Percentiles rank a stretch among this genome's conserved stretches.
Conservation (phyloP, 1,140 invertebrate genomes). For the Cydia fagiglandana region DNA sequence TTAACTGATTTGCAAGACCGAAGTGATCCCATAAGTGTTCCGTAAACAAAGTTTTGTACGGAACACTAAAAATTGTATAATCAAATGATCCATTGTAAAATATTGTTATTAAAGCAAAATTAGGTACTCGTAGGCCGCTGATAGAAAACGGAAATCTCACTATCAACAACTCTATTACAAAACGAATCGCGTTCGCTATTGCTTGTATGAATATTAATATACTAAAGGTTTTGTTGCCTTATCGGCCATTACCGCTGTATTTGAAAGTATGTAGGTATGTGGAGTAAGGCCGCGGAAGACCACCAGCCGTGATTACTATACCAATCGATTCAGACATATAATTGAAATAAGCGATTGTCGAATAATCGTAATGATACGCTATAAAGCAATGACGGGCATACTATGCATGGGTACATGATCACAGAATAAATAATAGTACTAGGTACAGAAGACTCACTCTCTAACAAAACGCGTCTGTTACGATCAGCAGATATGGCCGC, state of each 20-base stretch:
- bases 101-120: not conserved
- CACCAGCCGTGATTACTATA: slow-evolving; percentile 34
- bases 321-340: slow-evolving; percentile 7
- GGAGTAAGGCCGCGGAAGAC: slow-evolving; percentile 40
- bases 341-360: slow-evolving; percentile 34
- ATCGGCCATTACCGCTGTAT: slow-evolving; percentile 2
- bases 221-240: slow-evolving; percentile 19
- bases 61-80: no score
- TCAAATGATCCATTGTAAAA: not conserved
- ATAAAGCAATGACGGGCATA: not conserved
- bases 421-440: no score
- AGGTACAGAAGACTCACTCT: no score
- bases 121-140: not conserved
- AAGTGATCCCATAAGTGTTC: no score
- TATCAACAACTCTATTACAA: not conserved
- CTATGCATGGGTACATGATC: not conserved
- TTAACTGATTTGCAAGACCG: no score
- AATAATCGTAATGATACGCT: slow-evolving; percentile 2
- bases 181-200: slow-evolving; percentile 28
- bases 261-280: slow-evolving; percentile 37
- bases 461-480: no score
- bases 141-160: not conserved
- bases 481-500: no score
- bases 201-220: slow-evolving; percentile 16
- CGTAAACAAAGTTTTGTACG: no score